These are phyloP conservation scores for Callorhinus ursinus DNA, from an alignment of 2,113 vertebrate genomes.

Conservation along the genomic window DNA sequence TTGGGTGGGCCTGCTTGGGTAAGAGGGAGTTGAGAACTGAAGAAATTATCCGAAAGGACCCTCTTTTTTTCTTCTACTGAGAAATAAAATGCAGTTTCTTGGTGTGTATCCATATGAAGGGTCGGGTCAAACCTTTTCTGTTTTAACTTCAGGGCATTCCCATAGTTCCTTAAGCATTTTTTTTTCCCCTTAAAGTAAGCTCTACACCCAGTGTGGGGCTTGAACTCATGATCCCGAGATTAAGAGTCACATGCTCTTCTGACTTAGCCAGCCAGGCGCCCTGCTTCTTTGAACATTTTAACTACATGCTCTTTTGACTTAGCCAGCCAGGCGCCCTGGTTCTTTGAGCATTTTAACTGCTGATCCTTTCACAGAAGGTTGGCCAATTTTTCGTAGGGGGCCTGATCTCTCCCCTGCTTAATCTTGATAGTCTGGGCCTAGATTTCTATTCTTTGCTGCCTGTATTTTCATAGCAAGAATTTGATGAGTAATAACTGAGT, in stretches of 20 bases:
- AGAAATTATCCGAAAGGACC: not conserved
- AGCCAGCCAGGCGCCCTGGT: not conserved
- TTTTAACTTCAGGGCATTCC: not conserved
- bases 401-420: not conserved
- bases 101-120: not conserved
- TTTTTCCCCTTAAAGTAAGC: not conserved
- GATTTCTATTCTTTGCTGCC: slow-evolving; percentile 32
- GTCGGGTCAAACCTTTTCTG: not conserved
- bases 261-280: not conserved
- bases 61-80: not conserved
- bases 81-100: slow-evolving; percentile 19
- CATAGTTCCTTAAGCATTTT: not conserved
- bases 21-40: not conserved
- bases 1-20: not conserved
- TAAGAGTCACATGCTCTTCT: not conserved
- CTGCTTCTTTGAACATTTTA: not conserved
- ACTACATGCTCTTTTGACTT: not conserved
- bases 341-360: not conserved
- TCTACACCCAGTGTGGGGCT: not conserved
- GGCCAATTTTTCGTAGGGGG: not conserved
- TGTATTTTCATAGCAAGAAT: slow-evolving; percentile 34
- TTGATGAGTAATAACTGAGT: slow-evolving; percentile 10
- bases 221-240: not conserved
- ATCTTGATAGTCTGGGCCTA: not conserved
- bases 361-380: not conserved